Percentiles rank a stretch among this genome's conserved stretches.
Evolutionary conservation across 2,797 vertebrate genomes (phyloP).

Genomic region (Aselliscus stoliczkanus): DNA sequence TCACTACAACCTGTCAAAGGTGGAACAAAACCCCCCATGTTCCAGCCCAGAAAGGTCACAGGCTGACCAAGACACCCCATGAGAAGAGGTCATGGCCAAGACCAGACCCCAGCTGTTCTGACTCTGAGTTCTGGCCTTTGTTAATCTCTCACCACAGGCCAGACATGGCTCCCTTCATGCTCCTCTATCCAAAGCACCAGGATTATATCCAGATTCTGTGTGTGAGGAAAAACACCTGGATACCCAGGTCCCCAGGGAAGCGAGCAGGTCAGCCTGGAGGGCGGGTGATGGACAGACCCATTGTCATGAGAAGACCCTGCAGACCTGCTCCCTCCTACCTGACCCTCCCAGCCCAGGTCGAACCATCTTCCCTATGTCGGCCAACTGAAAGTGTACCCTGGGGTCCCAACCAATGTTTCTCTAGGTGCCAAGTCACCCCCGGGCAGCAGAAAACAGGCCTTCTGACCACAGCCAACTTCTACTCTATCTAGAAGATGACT

Average conservation of each 20-base stretch:
- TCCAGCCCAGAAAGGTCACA: neutral
- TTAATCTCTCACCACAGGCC: neutral
- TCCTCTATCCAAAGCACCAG: neutral
- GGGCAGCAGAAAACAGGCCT: neutral
- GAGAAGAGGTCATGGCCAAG: neutral
- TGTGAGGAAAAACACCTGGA: constrained; percentile 50
- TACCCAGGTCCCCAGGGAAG: neutral
- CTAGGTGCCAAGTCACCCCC: neutral
- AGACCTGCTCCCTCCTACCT: neutral
- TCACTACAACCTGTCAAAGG: neutral
- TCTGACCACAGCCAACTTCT: neutral
- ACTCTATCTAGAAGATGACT: neutral
- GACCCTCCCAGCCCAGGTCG: neutral
- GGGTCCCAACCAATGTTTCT: neutral
- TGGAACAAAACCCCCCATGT: neutral
- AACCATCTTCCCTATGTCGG: neutral
- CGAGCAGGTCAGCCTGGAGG: neutral
- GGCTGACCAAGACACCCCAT: neutral
- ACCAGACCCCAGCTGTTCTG: neutral
- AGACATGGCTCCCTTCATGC: neutral
- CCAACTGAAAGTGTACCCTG: neutral
- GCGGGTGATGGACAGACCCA: accelerated
- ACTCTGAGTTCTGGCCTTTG: constrained; percentile 17
- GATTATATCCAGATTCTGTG: neutral
- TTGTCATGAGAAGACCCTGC: neutral